Percentiles rank a stretch among this genome's conserved stretches.
Evolutionary conservation across 2,888 invertebrate genomes (phyloP).

Genomic region (Drosophila yooni): DNA sequence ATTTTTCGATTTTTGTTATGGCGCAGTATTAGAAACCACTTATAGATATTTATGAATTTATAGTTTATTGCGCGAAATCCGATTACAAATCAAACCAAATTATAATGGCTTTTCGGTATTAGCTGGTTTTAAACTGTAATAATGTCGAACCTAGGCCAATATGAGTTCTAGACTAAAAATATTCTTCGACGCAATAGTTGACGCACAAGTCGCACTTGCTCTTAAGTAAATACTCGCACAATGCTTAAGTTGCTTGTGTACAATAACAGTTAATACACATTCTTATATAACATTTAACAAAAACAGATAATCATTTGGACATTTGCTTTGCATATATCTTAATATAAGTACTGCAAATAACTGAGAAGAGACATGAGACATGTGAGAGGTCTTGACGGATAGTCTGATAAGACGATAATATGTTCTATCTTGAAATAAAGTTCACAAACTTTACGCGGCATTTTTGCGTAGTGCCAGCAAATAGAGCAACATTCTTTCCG

Average conservation of each 20-base stretch:
- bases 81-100: slow-evolving; percentile 30
- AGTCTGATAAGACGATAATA: slow-evolving; percentile 24
- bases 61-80: slow-evolving; percentile 2
- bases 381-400: slow-evolving; percentile 1
- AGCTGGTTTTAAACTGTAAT: background rate
- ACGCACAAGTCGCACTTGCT: slow-evolving; percentile 7
- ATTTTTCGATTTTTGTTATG: slow-evolving; percentile 25
- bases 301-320: background rate
- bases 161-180: background rate
- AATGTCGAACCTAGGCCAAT: slow-evolving; percentile 33
- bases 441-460: slow-evolving; percentile 4
- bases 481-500: slow-evolving; percentile 7
- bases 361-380: background rate
- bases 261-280: background rate
- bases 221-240: slow-evolving; percentile 7
- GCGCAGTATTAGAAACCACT: slow-evolving; percentile 1
- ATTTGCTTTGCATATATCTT: slow-evolving; percentile 4
- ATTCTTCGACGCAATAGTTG: background rate
- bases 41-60: slow-evolving; percentile 24
- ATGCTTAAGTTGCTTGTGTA: slow-evolving; percentile 1
- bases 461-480: background rate
- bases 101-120: slow-evolving; percentile 10
- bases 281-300: background rate
- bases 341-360: background rate
- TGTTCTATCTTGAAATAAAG: background rate